A percentile compares a stretch with the other conserved stretches of the same genome.
These are phyloP conservation scores for Leucosticte australis DNA, from an alignment of 2,113 vertebrate genomes.

Conservation along the genomic window DNA sequence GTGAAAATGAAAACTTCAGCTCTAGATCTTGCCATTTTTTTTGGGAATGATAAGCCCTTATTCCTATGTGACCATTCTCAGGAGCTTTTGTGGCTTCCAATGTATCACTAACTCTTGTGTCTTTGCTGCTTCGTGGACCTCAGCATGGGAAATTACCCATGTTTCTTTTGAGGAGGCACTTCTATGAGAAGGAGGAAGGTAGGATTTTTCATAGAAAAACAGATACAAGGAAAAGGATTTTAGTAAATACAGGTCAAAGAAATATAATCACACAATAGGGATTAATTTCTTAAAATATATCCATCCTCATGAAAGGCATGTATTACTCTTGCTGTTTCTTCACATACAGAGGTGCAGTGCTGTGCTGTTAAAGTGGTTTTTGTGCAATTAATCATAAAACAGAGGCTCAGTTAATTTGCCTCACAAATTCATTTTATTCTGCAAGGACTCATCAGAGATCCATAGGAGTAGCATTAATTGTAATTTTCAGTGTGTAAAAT, in stretches of 20 bases:
- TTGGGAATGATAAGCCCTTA: background rate
- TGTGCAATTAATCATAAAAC: background rate
- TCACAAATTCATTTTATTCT: background rate
- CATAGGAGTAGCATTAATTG: background rate
- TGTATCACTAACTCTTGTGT: fast-evolving
- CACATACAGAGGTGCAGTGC: background rate
- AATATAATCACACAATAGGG: background rate
- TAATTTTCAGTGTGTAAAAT: background rate
- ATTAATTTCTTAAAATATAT: background rate
- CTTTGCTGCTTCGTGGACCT: background rate
- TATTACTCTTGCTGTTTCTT: background rate
- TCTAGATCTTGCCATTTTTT: background rate
- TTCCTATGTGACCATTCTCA: background rate
- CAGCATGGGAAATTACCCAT: background rate
- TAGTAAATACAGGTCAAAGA: background rate
- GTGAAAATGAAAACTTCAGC: background rate
- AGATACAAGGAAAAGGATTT: background rate
- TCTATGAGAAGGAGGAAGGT: background rate
- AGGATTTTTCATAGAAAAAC: background rate
- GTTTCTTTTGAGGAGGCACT: background rate
- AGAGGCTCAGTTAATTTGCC: background rate
- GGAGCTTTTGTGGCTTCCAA: background rate
- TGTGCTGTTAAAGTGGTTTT: background rate
- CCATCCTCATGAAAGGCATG: background rate
- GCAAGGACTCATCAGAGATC: background rate